Base-by-base conservation (phyloP, 2,797 vertebrate species). In the Pseudomugil tenellus region DNA sequence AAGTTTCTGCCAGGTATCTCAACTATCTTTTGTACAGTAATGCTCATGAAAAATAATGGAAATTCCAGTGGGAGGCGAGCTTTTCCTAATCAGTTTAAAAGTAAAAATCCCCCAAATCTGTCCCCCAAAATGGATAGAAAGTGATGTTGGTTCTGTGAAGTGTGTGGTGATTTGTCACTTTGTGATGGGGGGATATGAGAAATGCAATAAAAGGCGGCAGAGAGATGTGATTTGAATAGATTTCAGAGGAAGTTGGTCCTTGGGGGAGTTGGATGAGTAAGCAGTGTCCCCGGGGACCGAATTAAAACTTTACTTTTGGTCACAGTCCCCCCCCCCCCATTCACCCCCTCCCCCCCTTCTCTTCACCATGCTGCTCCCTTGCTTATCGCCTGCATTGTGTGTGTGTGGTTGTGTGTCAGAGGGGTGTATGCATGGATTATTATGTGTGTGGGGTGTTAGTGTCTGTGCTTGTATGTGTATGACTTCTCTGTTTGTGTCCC, bases 171-270 rank as follows among this genome's bases (percentile, higher is more conserved):
- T 94, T 94, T 94, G 93, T 94, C 93, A 94, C 93, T 92, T 92
- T 93, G 92, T 92, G 93, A 93, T 86, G 84, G 87, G 90, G 86
- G 87, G 91, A 91, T 93, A 92, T 91, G 93, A 91, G 93, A 91
- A 94, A 94, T 94, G 94, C 92, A 94, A 94, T 94, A 94, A 94
- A 94, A 93, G 88, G 93, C 84, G 72, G 89, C 86, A 89, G 90
- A 90, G 92, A 93, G 92, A 94, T 94, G 91, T 89, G 92, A 94
- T 94, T 94, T 94, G 92, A 94, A 94, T 94, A 93, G 93, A 94
- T 94, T 94, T 94, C 83, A 81, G 91, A 88, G 92, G 88, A 91
- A 90, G 90, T 86, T 65, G 61, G 85, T 93, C 91, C 91, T 93
- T 87, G 70, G 89, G 92, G 87, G 86, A 89, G 89, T 87, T 83